Evolutionary conservation across 2,888 invertebrate genomes (phyloP), one percentile per base, ranked within the genome.

Genomic region (Drosophila diplacantha): DNA sequence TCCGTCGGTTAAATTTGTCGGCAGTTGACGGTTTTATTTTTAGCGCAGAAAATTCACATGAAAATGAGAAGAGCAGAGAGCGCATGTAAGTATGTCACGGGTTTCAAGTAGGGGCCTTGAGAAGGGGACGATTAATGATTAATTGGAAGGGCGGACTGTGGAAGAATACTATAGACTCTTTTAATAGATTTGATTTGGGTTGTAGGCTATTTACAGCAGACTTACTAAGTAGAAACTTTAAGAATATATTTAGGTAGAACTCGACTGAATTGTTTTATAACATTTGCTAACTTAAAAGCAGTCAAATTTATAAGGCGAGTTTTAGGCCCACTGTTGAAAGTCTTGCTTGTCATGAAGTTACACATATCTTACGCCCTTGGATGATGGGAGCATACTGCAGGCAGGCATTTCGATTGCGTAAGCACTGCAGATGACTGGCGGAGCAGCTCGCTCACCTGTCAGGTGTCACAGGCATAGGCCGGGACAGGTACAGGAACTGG

Each of bases 401-500:
- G 61, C 52, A 46, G 65, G 57, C 77, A 69, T 65, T 71, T 81
- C 73, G 73, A 74, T 74, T 77, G 62, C 67, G 78, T 74, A 81
- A 71, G 77, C 67, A 74, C 83, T 74, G 78, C 65, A 63, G 71
- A 67, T 72, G 83, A 56, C 49, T 64, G 54, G 60, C 61, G 71
- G 59, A 58, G 60, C 56, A 54, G 67, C 66, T 60, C 65, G 69
- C 66, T 62, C 65, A 67, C 59, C 75, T 78, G 83, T 83, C 83
- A 78, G 57, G 47, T 74, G 77, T 64, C 70, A 46, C 32, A 29
- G 32, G 47, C 54, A 51, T 31, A 7, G 16, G 34, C 4, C 22
- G 29, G 24, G 46, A 26, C 32, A 44, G 31, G 18, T 3, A 26
- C 3, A 4, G 32, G 14, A 3, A 11, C 11, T 11, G 29, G 24